Conservation (phyloP, 2,797 vertebrate species). For the Amniataba percoides region DNA sequence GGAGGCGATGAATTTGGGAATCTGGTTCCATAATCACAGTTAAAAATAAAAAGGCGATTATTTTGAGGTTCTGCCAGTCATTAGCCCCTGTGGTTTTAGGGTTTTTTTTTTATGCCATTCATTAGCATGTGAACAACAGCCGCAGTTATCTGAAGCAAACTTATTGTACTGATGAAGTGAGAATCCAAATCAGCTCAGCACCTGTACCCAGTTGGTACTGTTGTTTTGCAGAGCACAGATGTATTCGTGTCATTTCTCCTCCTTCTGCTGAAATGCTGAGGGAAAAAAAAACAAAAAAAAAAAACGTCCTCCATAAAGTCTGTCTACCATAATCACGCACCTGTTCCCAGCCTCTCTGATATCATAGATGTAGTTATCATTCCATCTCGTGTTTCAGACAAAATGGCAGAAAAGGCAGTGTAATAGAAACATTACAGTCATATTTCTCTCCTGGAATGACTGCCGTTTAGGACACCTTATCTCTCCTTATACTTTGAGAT, state of each 20-base stretch:
- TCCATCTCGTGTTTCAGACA: constrained; percentile 57
- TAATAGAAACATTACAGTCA: constrained; percentile 37
- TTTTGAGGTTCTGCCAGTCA: constrained; percentile 24
- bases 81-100: constrained; percentile 8
- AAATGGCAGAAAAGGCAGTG: constrained; percentile 47
- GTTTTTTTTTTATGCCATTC: constrained; percentile 27
- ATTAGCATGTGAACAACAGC: constrained; percentile 40
- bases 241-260: constrained; percentile 66
- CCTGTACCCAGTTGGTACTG: constrained; percentile 65
- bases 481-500: constrained; percentile 45
- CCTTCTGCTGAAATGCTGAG: constrained; percentile 62
- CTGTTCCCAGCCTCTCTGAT: constrained; percentile 72
- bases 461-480: constrained; percentile 61
- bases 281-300: constrained; percentile 15
- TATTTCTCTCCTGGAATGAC: constrained; percentile 48
- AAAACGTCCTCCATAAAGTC: constrained; percentile 69
- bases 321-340: constrained; percentile 76
- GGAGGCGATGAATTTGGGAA: constrained; percentile 16
- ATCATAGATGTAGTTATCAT: constrained; percentile 71
- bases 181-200: constrained; percentile 66
- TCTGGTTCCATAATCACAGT: constrained; percentile 24
- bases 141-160: constrained; percentile 37
- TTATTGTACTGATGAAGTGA: constrained; percentile 7
- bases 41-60: constrained; percentile 18
- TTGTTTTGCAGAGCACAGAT: constrained; percentile 71